phyloP scores from a whole-genome alignment of 2,888 invertebrate genomes.

The Dicranocentrus wangi region DNA sequence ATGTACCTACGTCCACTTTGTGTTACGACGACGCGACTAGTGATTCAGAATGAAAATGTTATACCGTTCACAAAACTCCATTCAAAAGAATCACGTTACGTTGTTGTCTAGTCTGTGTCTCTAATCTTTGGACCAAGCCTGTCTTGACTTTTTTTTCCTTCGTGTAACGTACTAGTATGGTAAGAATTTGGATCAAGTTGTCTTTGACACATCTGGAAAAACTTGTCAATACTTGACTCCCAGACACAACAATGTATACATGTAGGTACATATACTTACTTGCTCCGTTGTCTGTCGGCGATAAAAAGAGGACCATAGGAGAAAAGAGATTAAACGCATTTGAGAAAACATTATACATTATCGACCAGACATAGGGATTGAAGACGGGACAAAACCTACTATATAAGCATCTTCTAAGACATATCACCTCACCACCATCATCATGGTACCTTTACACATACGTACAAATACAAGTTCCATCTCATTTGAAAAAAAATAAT shows the following conservation, averaged over 20 bases:
- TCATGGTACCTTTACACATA: too few species aligned
- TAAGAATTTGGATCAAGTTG: constrained; percentile 42
- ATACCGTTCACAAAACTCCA: constrained; percentile 1
- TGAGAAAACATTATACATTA: not conserved
- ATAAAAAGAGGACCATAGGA: not conserved
- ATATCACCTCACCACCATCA: too few species aligned
- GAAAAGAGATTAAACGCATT: not conserved
- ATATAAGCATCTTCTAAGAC: too few species aligned
- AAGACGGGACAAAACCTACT: not conserved
- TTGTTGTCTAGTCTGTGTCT: constrained; percentile 1
- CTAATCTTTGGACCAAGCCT: constrained; percentile 50
- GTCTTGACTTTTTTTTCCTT: constrained; percentile 24
- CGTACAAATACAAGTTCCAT: too few species aligned
- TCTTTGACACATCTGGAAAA: constrained; percentile 60
- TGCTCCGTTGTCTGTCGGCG: not conserved
- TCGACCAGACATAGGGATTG: not conserved
- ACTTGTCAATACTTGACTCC: constrained; percentile 22
- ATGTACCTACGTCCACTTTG: too few species aligned
- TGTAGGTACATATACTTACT: not conserved
- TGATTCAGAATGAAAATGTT: not conserved
- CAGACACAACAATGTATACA: constrained; percentile 14
- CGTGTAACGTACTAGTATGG: constrained; percentile 4
- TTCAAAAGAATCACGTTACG: constrained; percentile 5
- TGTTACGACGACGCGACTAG: not conserved
- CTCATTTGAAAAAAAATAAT: too few species aligned